Conservation (phyloP, 2,113 vertebrate genomes). For the Chaetodon trifascialis region DNA sequence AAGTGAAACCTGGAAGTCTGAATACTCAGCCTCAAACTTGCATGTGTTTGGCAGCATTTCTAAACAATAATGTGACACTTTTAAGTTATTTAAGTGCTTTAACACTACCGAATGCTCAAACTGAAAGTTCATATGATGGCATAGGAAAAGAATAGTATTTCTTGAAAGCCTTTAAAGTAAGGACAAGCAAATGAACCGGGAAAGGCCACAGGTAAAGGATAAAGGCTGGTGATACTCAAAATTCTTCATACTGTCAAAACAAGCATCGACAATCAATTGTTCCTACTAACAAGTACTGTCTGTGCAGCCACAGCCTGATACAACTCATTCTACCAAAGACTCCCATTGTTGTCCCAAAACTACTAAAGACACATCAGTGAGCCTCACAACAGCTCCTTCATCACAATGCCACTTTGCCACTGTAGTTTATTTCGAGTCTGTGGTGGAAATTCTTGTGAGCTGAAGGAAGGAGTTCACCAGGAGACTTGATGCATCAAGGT, state of each 20-base stretch:
- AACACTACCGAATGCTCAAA: background rate
- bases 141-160: background rate
- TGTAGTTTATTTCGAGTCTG: background rate
- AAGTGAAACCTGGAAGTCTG: constrained; percentile 34
- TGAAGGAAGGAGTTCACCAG: too few species aligned
- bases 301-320: background rate
- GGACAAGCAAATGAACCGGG: too few species aligned
- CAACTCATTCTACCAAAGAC: background rate
- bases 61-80: background rate
- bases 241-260: background rate
- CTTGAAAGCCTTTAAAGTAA: background rate
- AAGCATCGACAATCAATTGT: background rate
- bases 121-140: background rate
- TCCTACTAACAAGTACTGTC: background rate
- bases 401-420: background rate
- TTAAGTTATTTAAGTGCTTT: background rate
- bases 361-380: background rate
- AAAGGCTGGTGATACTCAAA: background rate
- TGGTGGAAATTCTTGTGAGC: too few species aligned
- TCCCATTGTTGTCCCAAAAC: background rate
- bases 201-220: background rate
- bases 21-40: constrained; percentile 16
- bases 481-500: too few species aligned
- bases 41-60: constrained; percentile 36
- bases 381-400: background rate